Base-by-base conservation (phyloP, 1,140 invertebrate species). In the Grapholita molesta region DNA sequence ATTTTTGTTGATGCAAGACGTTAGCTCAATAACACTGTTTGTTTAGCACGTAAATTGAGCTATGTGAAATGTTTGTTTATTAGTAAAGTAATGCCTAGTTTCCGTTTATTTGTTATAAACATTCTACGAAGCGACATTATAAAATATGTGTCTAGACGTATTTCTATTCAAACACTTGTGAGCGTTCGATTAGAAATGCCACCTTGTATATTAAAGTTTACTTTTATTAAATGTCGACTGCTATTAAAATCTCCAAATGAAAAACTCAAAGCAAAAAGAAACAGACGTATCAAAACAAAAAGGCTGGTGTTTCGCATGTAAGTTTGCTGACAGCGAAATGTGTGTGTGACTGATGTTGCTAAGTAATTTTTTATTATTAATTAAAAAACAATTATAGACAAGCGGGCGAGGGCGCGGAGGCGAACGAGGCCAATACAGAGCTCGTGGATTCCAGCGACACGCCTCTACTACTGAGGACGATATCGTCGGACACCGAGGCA, bases 401-500 rank as follows among this genome's bases (percentile, higher is more conserved):
- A 75, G 83, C 73, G 0, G 84, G 79, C 2, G 87, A 87, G 15
- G 86, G 80, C 9, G 68, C 74, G 6, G 89, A 91, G 66, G 68
- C 78, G 3, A 85, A 80, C 52, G 89, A 91, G 53, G 75, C 78
- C 12, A 80, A 79, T 15, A 76, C 84, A 0, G 89, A 89, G 30
- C 71, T 88, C 55, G 84, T 78, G 0, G 88, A 91, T 57, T 88
- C 86, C 0, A 83, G 79, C 38, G 88, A 91, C 64, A 85, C 86
- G 4, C 89, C 88, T 8, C 75, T 91, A 12, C 55, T 92, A 33
- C 75, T 92, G 33, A 70, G 92, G 24, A 89, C 90, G 18, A 92
- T 92, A 68, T 92, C 90, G 0, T 89, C 89, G 0, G 92, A 92
- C 76, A 92, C 89, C 0, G 90, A 92, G 53, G 84, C 85, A 4